A percentile compares a stretch with the other conserved stretches of the same genome.
phyloP scores from a whole-genome alignment of 2,113 vertebrate genomes.

The Nyctibius bracteatus region DNA sequence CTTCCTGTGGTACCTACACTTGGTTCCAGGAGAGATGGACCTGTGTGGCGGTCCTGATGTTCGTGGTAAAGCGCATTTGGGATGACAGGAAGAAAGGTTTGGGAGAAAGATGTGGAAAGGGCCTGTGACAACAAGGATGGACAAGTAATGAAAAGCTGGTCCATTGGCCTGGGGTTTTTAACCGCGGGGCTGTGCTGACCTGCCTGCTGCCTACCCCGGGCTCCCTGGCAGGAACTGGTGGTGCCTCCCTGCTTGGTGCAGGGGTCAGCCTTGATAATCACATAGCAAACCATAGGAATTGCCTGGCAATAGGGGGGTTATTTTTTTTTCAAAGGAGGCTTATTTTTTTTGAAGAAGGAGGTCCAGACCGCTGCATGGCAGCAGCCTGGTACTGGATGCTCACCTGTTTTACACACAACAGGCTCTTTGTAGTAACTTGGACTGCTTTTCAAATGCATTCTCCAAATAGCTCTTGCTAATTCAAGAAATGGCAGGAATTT shows the following conservation, averaged over 20 bases:
- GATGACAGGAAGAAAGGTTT: background rate
- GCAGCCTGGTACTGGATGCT: background rate
- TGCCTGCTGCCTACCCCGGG: rapidly evolving
- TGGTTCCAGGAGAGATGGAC: no score
- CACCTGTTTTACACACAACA: rapidly evolving
- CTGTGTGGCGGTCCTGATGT: background rate
- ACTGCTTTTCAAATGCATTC: background rate
- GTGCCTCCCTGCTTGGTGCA: background rate
- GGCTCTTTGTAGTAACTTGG: background rate
- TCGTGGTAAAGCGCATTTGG: background rate
- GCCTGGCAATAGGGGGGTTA: background rate
- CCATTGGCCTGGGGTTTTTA: no score
- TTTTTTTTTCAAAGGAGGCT: background rate
- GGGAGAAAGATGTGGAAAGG: background rate
- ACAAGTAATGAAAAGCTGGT: background rate
- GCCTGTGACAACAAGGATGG: background rate
- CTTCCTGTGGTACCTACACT: background rate
- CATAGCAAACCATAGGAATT: rapidly evolving
- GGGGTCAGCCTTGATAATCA: background rate
- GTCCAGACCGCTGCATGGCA: background rate
- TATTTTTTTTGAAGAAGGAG: background rate
- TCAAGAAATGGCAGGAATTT: background rate
- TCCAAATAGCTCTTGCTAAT: background rate
- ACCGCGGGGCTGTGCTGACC: background rate
- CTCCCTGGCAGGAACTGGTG: rapidly evolving